Conservation (phyloP, 2,113 vertebrate species). For the Amphiprion percula region DNA sequence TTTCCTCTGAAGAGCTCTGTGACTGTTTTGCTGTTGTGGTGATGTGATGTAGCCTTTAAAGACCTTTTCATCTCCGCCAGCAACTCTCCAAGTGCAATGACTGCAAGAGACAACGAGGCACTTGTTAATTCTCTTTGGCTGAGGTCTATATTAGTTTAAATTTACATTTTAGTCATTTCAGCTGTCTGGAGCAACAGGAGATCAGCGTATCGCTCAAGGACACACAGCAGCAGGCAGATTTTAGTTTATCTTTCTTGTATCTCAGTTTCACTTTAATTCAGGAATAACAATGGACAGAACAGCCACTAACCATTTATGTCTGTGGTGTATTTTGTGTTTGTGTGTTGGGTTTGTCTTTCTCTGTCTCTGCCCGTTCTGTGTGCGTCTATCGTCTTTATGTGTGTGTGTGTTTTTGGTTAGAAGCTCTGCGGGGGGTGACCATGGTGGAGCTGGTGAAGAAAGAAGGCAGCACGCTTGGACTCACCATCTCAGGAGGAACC, state of each 20-base stretch:
- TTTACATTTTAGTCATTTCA: slow-evolving; percentile 21
- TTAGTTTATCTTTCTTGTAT: slow-evolving; percentile 4
- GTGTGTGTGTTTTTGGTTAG: slow-evolving; percentile 83
- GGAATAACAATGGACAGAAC: slow-evolving; percentile 12
- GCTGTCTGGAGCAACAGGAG: not conserved
- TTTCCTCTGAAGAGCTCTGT: not conserved
- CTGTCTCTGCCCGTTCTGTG: slow-evolving; percentile 21
- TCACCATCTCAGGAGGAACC: slow-evolving; percentile 97
- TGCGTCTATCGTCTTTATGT: slow-evolving; percentile 52
- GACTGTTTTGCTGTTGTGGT: not conserved
- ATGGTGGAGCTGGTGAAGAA: slow-evolving; percentile 97
- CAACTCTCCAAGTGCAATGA: not conserved
- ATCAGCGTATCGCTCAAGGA: slow-evolving; percentile 28
- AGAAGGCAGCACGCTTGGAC: slow-evolving; percentile 95
- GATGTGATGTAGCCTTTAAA: slow-evolving; percentile 23
- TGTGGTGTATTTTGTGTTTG: slow-evolving; percentile 48
- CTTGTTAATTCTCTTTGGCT: slow-evolving; percentile 26
- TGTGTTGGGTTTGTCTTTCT: slow-evolving; percentile 25
- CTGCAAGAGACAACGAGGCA: not conserved
- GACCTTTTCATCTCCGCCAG: slow-evolving; percentile 10
- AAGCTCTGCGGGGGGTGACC: slow-evolving; percentile 95
- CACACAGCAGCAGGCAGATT: slow-evolving; percentile 2
- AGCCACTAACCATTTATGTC: slow-evolving; percentile 47
- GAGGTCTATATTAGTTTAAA: slow-evolving; percentile 31
- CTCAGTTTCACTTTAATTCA: slow-evolving; percentile 24